A percentile compares a stretch with the other conserved stretches of the same genome.
phyloP scores from a whole-genome alignment of 2,797 vertebrate species.

The Pipistrellus nathusii region DNA sequence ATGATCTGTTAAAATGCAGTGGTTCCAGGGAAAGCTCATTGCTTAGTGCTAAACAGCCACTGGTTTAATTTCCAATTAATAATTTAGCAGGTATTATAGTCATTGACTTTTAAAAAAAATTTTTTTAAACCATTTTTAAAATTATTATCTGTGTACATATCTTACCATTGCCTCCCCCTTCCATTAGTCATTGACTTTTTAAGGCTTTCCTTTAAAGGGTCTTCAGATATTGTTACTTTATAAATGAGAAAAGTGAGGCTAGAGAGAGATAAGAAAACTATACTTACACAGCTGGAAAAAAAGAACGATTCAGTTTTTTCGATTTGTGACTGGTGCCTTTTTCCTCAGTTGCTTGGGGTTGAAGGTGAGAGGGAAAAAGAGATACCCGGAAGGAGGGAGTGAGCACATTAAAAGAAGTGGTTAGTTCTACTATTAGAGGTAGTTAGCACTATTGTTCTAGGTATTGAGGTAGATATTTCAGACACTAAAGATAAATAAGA shows the following conservation, averaged over 20 bases:
- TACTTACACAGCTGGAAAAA: not conserved
- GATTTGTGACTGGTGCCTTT: not conserved
- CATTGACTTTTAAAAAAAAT: not conserved
- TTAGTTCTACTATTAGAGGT: not conserved
- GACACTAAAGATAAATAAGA: not conserved
- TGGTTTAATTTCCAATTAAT: not conserved
- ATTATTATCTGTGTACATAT: too few relatives aligned
- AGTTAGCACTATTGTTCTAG: not conserved
- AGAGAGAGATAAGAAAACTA: not conserved
- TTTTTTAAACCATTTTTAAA: too few relatives aligned
- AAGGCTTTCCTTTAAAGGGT: not conserved
- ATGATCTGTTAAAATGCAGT: not conserved
- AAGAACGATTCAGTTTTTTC: not conserved
- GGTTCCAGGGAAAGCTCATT: not conserved
- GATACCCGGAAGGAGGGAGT: not conserved
- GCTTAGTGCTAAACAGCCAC: not conserved
- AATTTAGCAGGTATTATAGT: not conserved
- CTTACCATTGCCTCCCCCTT: too few relatives aligned
- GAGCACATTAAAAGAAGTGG: not conserved
- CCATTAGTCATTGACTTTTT: not conserved
- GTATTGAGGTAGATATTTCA: not conserved
- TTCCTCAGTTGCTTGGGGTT: not conserved
- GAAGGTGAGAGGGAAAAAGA: not conserved
- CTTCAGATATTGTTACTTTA: conserved; percentile 28
- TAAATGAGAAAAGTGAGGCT: conserved; percentile 10